These are phyloP conservation scores for Eueremaeus valkanovi DNA, from an alignment of 2,888 invertebrate species.

Conservation along the genomic window DNA sequence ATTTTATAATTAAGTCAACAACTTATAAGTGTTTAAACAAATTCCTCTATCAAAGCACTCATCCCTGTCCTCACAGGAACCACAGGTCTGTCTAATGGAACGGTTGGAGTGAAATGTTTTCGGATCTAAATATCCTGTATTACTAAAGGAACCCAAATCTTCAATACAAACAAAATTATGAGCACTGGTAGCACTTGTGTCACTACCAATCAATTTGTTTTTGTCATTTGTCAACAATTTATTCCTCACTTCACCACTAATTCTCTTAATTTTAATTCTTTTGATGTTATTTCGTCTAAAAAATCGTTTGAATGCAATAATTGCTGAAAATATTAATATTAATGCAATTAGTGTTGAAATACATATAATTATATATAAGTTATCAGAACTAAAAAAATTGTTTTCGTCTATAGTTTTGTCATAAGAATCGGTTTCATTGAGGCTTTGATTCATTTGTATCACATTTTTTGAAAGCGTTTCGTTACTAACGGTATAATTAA, in stretches of 20 bases:
- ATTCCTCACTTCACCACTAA: neutral
- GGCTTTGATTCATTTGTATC: neutral
- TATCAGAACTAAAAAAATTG: neutral
- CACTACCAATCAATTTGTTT: neutral
- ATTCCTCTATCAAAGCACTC: constrained; percentile 33
- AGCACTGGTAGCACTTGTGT: neutral
- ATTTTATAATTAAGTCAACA: constrained; percentile 22
- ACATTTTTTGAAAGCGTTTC: neutral
- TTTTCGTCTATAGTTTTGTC: neutral
- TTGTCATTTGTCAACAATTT: neutral
- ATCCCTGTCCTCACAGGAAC: constrained; percentile 27
- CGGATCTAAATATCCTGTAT: constrained; percentile 1
- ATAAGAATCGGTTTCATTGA: neutral
- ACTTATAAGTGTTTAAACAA: constrained; percentile 32
- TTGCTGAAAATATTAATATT: neutral
- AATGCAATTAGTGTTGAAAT: neutral
- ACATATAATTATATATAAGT: too few species aligned
- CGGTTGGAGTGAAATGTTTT: neutral
- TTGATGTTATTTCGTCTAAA: neutral
- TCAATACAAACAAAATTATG: constrained; percentile 35
- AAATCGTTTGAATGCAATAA: neutral
- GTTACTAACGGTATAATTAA: neutral
- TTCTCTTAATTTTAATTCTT: constrained; percentile 2
- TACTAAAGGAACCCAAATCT: constrained; percentile 33
- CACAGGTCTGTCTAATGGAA: constrained; percentile 2